Conservation (phyloP, 2,797 vertebrate genomes). For the Rhynchonycteris naso region DNA sequence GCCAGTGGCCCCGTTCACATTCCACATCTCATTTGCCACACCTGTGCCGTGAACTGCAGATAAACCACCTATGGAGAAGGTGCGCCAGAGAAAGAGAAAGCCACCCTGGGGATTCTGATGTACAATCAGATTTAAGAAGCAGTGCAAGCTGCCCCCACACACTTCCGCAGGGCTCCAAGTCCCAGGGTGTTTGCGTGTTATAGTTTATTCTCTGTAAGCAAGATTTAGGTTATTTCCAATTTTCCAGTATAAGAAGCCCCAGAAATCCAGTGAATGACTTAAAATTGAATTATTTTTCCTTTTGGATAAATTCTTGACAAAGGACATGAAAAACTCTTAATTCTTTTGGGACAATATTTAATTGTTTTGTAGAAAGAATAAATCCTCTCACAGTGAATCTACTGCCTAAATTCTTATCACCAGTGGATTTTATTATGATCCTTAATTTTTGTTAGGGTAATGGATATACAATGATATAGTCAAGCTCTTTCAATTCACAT, state of each 20-base stretch:
- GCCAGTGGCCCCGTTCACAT: background rate
- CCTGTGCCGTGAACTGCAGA: background rate
- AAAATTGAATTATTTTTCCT: background rate
- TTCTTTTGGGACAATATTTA: slow-evolving; percentile 13
- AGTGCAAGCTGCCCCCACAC: background rate
- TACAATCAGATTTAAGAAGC: background rate
- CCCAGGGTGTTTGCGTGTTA: background rate
- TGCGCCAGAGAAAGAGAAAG: background rate
- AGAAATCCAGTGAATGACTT: background rate
- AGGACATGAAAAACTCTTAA: background rate
- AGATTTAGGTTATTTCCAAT: background rate
- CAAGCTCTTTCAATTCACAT: slow-evolving; percentile 17
- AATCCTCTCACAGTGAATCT: background rate
- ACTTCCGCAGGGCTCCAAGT: background rate
- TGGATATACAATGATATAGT: background rate
- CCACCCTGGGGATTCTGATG: background rate
- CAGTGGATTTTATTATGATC: background rate
- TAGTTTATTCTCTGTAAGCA: background rate
- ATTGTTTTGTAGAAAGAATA: slow-evolving; percentile 41
- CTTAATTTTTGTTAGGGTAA: slow-evolving; percentile 38
- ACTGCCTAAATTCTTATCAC: background rate
- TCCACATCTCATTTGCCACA: background rate
- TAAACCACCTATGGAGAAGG: background rate
- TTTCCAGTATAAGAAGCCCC: slow-evolving; percentile 16
- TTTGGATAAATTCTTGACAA: slow-evolving; percentile 35